A percentile compares a stretch with the other conserved stretches of the same genome.
phyloP scores from a whole-genome alignment of 2,797 vertebrate species.

The Acanthis flammea region DNA sequence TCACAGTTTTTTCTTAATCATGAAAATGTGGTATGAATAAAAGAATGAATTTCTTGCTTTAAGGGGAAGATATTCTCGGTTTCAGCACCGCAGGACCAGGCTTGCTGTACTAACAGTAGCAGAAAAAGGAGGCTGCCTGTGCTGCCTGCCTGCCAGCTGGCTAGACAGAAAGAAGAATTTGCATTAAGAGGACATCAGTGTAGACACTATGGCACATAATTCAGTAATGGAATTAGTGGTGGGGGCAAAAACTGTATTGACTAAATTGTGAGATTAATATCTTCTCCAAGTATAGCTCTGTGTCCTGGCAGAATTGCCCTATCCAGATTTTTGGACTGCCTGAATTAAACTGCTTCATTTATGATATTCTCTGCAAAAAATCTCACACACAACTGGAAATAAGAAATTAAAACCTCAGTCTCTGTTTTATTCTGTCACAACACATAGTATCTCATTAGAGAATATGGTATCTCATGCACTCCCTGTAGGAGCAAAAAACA shows the following conservation, averaged over 20 bases:
- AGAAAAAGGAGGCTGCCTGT: not conserved
- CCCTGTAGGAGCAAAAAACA: not conserved
- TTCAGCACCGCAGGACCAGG: not conserved
- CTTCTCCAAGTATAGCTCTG: not conserved
- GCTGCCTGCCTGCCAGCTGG: not conserved
- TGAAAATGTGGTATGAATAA: conserved; percentile 45
- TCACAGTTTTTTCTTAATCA: conserved; percentile 44
- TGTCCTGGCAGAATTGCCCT: not conserved
- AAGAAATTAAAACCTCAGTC: not conserved
- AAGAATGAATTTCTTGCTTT: conserved; percentile 44
- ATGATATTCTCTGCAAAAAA: not conserved
- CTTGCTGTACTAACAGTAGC: not conserved
- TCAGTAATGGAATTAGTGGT: not conserved
- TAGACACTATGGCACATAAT: not conserved
- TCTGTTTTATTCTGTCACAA: not conserved
- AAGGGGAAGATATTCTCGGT: not conserved
- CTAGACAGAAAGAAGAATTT: not conserved
- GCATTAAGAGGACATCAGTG: not conserved
- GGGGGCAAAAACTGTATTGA: not conserved
- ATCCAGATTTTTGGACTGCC: not conserved
- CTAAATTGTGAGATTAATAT: not conserved
- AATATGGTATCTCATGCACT: not conserved
- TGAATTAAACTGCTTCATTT: not conserved
- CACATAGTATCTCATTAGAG: not conserved
- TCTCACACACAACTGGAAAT: not conserved